A percentile compares a stretch with the other conserved stretches of the same genome.
Evolutionary conservation across 1,140 invertebrate genomes (phyloP).

Genomic region (Aphelenchoides fujianensis): DNA sequence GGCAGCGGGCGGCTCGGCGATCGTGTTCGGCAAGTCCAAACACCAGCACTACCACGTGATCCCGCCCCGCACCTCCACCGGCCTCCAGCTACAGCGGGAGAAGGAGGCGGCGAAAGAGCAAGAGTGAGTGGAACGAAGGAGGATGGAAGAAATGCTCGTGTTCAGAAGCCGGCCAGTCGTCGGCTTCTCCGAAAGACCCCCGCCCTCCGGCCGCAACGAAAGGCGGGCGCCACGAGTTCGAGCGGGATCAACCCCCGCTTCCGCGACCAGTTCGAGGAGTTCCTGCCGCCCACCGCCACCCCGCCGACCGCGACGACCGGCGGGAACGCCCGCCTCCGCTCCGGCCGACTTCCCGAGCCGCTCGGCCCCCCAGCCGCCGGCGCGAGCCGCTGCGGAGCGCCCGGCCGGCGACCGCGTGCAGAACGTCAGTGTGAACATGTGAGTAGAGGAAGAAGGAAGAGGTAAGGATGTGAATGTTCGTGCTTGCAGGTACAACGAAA

Average conservation of each 20-base stretch:
- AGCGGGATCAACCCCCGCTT: too few species aligned
- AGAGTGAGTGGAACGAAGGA: too few species aligned
- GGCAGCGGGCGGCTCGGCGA: not conserved
- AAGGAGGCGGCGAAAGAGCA: not conserved
- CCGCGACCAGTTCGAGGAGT: too few species aligned
- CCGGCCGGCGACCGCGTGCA: not conserved
- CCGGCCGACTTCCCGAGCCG: too few species aligned
- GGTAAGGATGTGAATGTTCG: not conserved
- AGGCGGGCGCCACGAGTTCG: not conserved
- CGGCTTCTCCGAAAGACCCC: not conserved
- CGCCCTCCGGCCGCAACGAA: not conserved
- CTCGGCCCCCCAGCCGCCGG: too few species aligned
- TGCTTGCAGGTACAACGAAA: slow-evolving; percentile 5
- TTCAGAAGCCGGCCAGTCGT: too few species aligned
- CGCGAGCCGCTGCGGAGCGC: not conserved
- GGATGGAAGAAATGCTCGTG: too few species aligned
- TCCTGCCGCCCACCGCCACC: not conserved
- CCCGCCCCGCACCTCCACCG: not conserved
- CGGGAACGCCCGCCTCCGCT: not conserved
- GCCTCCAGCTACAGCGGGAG: not conserved
- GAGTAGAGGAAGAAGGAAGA: not conserved
- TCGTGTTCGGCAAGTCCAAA: not conserved
- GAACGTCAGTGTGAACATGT: too few species aligned
- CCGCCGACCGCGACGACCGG: not conserved
- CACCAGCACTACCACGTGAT: not conserved